phyloP scores from a whole-genome alignment of 2,888 invertebrate genomes.

The Drosophila imparisetae region DNA sequence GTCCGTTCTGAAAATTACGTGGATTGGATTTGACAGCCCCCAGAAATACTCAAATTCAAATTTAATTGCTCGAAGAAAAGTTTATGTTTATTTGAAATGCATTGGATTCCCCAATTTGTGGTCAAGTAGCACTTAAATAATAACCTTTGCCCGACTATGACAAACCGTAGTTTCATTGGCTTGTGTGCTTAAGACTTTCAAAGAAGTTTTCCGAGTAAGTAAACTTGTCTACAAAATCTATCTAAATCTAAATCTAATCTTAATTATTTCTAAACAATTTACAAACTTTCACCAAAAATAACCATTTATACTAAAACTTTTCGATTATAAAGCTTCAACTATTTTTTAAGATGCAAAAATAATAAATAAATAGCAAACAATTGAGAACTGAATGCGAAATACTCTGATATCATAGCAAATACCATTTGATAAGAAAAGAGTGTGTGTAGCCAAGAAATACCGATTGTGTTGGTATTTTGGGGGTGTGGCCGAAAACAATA shows the following conservation, averaged over 20 bases:
- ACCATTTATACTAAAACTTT: not conserved
- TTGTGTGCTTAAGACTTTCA: not conserved
- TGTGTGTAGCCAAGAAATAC: not conserved
- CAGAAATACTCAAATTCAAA: no score
- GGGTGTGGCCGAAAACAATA: not conserved
- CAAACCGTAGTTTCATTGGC: not conserved
- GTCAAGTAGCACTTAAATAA: not conserved
- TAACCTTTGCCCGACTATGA: no score
- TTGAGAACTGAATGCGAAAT: not conserved
- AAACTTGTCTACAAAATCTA: not conserved
- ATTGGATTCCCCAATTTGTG: not conserved
- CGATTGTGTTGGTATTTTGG: not conserved
- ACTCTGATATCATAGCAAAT: accelerated
- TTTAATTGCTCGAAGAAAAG: no score
- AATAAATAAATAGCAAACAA: not conserved
- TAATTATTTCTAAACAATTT: not conserved
- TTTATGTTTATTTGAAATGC: not conserved
- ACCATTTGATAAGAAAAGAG: not conserved
- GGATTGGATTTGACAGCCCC: not conserved
- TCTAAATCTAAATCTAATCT: no score
- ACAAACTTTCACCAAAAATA: not conserved
- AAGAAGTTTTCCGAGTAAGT: not conserved
- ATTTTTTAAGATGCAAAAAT: not conserved
- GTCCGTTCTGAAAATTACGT: constrained; percentile 3
- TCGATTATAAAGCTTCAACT: not conserved